Percentiles rank a stretch among this genome's conserved stretches.
Conservation (phyloP, 2,113 vertebrate genomes). For the Callipepla californica region DNA sequence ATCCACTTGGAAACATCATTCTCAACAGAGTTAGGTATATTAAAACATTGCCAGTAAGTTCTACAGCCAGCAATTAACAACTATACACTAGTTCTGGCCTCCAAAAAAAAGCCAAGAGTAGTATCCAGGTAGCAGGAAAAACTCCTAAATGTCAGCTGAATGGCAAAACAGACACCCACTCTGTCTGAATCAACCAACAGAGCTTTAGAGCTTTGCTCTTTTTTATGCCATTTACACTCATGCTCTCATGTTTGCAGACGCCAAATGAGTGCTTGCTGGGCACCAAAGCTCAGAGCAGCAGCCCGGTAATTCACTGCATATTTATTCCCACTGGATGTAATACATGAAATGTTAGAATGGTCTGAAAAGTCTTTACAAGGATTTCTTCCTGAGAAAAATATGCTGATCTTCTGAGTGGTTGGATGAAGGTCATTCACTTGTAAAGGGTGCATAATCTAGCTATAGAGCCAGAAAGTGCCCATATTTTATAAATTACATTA, state of each 20-base stretch:
- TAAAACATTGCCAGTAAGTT: background rate
- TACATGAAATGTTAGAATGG: background rate
- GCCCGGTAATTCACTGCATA: background rate
- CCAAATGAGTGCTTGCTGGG: background rate
- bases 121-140: background rate
- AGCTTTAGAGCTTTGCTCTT: background rate
- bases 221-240: background rate
- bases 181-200: background rate
- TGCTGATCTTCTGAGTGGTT: background rate
- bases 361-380: background rate
- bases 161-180: background rate
- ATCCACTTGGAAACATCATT: background rate
- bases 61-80: background rate
- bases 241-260: background rate
- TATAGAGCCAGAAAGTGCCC: background rate
- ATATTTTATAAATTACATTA: background rate
- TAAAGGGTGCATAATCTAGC: background rate
- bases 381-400: background rate
- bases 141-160: background rate
- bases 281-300: background rate
- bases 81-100: background rate
- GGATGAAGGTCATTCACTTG: background rate
- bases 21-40: background rate
- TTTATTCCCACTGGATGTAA: background rate
- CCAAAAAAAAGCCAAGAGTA: background rate